Percentiles rank a stretch among this genome's conserved stretches.
These are phyloP conservation scores for Campoletis raptor DNA, from an alignment of 2,888 invertebrate species.

Conservation along the genomic window DNA sequence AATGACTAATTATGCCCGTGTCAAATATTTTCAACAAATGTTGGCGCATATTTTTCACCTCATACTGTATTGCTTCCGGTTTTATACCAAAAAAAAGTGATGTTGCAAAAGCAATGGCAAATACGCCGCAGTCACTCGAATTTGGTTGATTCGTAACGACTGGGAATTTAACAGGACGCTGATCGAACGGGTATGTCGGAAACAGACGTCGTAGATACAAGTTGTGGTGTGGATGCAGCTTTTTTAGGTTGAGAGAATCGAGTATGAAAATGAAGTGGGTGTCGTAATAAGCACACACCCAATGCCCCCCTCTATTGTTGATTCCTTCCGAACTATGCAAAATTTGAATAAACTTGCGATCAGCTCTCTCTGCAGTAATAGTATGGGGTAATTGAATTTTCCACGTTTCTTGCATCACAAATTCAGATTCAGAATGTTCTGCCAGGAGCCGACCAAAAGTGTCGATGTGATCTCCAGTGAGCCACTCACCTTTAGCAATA, in stretches of 20 bases:
- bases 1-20: too few species aligned
- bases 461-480: too few species aligned
- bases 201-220: constrained; percentile 30
- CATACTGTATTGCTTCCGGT: too few species aligned
- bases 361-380: constrained; percentile 20
- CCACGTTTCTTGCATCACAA: constrained; percentile 35
- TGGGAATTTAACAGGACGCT: not conserved
- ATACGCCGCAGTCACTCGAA: not conserved
- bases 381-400: constrained; percentile 20
- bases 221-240: constrained; percentile 23
- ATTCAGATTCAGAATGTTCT: constrained; percentile 25
- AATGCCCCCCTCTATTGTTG: constrained; percentile 18
- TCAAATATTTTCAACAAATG: too few species aligned
- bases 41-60: too few species aligned
- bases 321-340: constrained; percentile 26
- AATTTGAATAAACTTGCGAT: constrained; percentile 33
- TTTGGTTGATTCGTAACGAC: not conserved
- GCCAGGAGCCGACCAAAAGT: too few species aligned
- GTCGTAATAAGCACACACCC: constrained; percentile 31
- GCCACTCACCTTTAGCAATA: constrained; percentile 31
- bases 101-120: not conserved
- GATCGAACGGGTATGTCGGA: too few species aligned
- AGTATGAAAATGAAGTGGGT: constrained; percentile 5
- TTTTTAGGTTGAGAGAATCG: constrained; percentile 27
- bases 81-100: too few species aligned